Conservation (phyloP, 2,888 invertebrate genomes). For the Archaeoteleia sp. region DNA sequence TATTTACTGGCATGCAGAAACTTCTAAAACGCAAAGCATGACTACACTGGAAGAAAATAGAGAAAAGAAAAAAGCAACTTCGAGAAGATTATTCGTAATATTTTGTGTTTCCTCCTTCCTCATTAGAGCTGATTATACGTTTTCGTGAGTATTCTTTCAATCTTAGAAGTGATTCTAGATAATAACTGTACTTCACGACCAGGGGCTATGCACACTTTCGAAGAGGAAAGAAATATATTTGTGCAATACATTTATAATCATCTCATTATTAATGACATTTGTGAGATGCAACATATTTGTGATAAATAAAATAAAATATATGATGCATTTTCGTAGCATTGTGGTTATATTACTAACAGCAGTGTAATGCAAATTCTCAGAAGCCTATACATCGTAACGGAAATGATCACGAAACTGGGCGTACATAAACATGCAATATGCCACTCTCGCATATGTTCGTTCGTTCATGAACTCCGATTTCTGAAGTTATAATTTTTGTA, state of each 20-base stretch:
- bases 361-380: conserved; percentile 31
- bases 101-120: conserved; percentile 32
- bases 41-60: not conserved
- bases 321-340: conserved; percentile 9
- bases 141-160: conserved; percentile 21
- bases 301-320: conserved; percentile 15
- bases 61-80: conserved; percentile 4
- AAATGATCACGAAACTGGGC: conserved; percentile 50
- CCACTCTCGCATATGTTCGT: conserved; percentile 42
- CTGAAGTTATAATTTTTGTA: conserved; percentile 45
- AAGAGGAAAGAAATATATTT: no score
- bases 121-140: conserved; percentile 27
- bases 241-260: no score
- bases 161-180: conserved; percentile 17
- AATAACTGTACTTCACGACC: conserved; percentile 7
- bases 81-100: conserved; percentile 22
- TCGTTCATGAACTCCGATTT: conserved; percentile 28
- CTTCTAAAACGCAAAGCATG: conserved; percentile 12
- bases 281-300: conserved; percentile 4
- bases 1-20: not conserved
- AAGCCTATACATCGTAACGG: conserved; percentile 44
- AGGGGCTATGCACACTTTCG: no score
- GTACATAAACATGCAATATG: conserved; percentile 44
- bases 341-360: conserved; percentile 11
- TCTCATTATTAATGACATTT: not conserved